Base-by-base conservation (phyloP, 2,888 invertebrate species). In the Nomada goodeniana region DNA sequence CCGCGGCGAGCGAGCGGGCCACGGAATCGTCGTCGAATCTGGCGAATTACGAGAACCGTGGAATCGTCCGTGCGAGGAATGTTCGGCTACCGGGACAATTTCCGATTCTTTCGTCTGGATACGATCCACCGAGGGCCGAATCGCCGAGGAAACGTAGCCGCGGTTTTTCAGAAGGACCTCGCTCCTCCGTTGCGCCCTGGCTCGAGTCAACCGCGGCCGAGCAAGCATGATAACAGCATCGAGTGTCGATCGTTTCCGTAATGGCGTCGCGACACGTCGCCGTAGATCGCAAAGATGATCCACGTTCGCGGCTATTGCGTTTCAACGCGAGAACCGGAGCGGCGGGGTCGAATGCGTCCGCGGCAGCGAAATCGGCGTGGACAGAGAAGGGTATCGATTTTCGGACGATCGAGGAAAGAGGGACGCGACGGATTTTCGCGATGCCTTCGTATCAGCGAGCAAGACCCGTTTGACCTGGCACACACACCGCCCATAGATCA, bases 401-500 rank as follows among this genome's bases (percentile, higher is more conserved):
- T 44, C 23, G 9, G 10, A 5, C 60, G 73, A 76, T 70, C 63
- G 44, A 76, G 79, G 64, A 69, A 79, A 84, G 60, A 57, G 69
- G 70, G 74, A 64, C 74, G 78, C 74, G 57, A 57, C 36, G 84
- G 84, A 23, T 86, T 90, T 86, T 86, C 89, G 80, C 74, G 80
- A 81, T 84, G 82, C 82, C 86, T 77, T 84, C 86, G 86, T 89
- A 89, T 90, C 88, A 89, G 82, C 86, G 82, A 84, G 86, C 88
- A 87, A 88, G 85, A 86, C 86, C 86, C 89, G 88, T 91, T 91
- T 91, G 91, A 92, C 92, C 92, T 84, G 84, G 90, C 91, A 90
- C 89, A 92, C 90, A 91, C 88, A 90, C 89, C 88, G 88, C 83
- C 91, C 91, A 91, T 93, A 93, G 91, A 93, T 93, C 92, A 93